A percentile compares a stretch with the other conserved stretches of the same genome.
phyloP scores from a whole-genome alignment of 1,140 invertebrate genomes.

The Oncopodura yosiiana region DNA sequence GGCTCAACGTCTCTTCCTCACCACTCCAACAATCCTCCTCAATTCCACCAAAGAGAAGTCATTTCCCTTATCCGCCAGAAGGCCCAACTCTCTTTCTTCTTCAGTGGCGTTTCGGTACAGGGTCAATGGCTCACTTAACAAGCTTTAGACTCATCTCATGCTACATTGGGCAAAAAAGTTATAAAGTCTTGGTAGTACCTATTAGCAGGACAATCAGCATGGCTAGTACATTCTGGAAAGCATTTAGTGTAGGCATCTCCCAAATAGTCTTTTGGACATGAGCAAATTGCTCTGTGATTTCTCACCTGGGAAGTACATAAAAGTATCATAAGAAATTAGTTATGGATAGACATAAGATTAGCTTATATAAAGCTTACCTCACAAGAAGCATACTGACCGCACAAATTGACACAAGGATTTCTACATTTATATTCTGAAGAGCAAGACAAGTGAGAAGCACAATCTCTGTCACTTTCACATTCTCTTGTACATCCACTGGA shows the following conservation, averaged over 20 bases:
- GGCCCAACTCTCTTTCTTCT: no score
- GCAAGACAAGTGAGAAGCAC: slow-evolving; percentile 37
- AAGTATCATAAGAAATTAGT: not conserved
- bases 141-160: no score
- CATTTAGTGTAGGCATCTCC: slow-evolving; percentile 39
- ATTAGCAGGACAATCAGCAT: slow-evolving; percentile 40
- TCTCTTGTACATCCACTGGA: slow-evolving; percentile 29
- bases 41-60: no score
- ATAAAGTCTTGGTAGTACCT: no score
- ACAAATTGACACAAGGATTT: slow-evolving; percentile 37
- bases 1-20: no score
- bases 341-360: not conserved
- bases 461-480: slow-evolving; percentile 29
- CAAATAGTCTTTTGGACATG: slow-evolving; percentile 35
- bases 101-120: no score
- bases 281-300: slow-evolving; percentile 27
- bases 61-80: no score
- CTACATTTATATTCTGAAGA: slow-evolving; percentile 38
- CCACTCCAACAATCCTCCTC: no score
- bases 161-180: no score
- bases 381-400: slow-evolving; percentile 37
- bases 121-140: no score
- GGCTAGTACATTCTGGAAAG: slow-evolving; percentile 38
- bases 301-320: slow-evolving; percentile 23
- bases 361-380: slow-evolving; percentile 21